Evolutionary conservation across 1,140 invertebrate genomes (phyloP).

Genomic region (Caenorhabditis latens): DNA sequence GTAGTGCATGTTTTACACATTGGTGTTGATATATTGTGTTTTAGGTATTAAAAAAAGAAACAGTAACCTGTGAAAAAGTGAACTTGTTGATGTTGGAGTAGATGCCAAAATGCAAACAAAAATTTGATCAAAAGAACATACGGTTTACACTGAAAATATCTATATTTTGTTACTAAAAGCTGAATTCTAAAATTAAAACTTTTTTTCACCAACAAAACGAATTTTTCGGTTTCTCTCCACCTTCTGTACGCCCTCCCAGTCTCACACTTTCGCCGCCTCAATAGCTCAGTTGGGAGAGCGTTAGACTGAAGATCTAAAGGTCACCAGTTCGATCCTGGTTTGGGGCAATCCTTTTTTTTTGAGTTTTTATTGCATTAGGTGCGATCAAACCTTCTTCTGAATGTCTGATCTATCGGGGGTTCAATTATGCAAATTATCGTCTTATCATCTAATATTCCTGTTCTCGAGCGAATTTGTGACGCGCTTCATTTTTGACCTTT

Average conservation of each 20-base stretch:
- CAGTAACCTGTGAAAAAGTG: neutral
- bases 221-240: neutral
- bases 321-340: constrained; percentile 79
- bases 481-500: constrained; percentile 53
- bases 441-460: neutral
- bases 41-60: neutral
- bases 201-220: no score
- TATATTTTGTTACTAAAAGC: neutral
- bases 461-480: neutral
- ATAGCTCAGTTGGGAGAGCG: constrained; percentile 79
- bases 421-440: constrained; percentile 13
- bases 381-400: neutral
- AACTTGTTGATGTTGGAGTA: neutral
- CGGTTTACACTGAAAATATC: neutral
- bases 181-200: no score
- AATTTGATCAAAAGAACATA: constrained; percentile 27
- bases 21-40: neutral
- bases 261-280: neutral
- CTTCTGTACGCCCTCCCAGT: neutral
- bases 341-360: constrained; percentile 31
- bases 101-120: neutral
- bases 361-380: no score
- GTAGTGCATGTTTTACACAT: constrained; percentile 3
- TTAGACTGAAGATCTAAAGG: constrained; percentile 81
- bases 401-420: constrained; percentile 4